Base-by-base conservation (phyloP, 2,888 invertebrate species). In the Subacronicta megacephala region DNA sequence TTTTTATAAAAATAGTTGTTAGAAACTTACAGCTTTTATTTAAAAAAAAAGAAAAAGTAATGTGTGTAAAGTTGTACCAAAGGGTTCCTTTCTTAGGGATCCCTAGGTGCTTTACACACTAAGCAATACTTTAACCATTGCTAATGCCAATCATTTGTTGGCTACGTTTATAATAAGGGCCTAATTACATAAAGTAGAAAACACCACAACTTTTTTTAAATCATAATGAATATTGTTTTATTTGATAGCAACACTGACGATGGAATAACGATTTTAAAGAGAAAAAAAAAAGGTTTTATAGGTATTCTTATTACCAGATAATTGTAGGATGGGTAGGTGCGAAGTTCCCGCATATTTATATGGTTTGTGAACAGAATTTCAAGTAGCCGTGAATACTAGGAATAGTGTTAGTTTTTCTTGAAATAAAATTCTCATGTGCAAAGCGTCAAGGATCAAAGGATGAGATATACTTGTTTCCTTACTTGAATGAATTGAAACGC, bases 131-230 rank as follows among this genome's bases (percentile, higher is more conserved):
- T 29, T 20, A 10, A 10, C 35, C 17, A 40, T 18, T 38, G 18
- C 13, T 52, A 37, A 52, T 31, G 26, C 16, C 46, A 46, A 45
- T 23, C 36, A 37, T 37, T 37, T 46, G 12, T 23, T 1, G 23
- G 26, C 7, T 37, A n/a, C 35, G 18, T 7, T 16, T 18, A 5
- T 36, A 31, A 29, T 49, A 49, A 18, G 18, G 49, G 13, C 13
- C 13, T 38, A 10, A 40, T 49, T 31, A 49, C 18, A 49, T 40
- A 3, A 47, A 16, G 29, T 15, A 49, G 20, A 49, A 40, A 29
- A 16, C 17, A 40, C 29, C 17, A 26, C 9, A 0, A 26, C 10
- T 31, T 31, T n/a, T n/a, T n/a, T n/a, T 5, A 31, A n/a, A 31
- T 29, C 12, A 10, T 31, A 31, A 31, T 31, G 31, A 31, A 10